Conservation (phyloP, 2,113 vertebrate genomes). For the Acanthochromis polyacanthus region DNA sequence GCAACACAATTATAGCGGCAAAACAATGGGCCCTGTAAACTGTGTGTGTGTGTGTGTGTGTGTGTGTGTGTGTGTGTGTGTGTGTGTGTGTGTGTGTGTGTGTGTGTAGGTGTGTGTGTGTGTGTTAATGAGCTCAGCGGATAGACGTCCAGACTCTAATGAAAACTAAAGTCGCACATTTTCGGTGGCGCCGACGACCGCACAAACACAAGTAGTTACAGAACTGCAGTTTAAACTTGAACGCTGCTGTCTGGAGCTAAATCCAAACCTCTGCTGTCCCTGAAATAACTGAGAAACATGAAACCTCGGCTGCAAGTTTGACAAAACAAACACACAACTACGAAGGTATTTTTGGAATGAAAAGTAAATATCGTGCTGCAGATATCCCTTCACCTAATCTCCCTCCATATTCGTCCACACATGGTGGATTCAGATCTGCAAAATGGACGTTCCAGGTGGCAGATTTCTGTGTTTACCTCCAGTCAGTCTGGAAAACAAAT, state of each 20-base stretch:
- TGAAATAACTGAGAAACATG: background rate
- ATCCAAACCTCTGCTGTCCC: too few species aligned
- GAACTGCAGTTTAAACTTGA: background rate
- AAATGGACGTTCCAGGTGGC: too few species aligned
- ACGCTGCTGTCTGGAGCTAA: background rate
- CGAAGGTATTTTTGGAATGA: background rate
- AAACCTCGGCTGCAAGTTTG: background rate
- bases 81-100: too few species aligned
- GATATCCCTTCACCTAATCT: too few species aligned
- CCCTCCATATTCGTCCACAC: too few species aligned
- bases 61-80: too few species aligned
- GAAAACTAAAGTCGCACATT: slow-evolving; percentile 43
- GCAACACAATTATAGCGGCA: slow-evolving; percentile 47
- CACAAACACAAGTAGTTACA: background rate
- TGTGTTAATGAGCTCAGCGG: slow-evolving; percentile 24
- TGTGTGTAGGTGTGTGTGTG: background rate
- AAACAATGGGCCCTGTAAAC: slow-evolving; percentile 34
- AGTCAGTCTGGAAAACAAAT: too few species aligned
- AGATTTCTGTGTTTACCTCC: too few species aligned
- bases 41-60: slow-evolving; percentile 7
- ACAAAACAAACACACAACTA: background rate
- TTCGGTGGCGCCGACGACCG: background rate
- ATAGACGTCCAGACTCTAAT: slow-evolving; percentile 25
- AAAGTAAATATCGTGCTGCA: background rate
- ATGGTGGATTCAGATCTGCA: too few species aligned